Conservation (phyloP, 2,888 invertebrate species). For the Adineta ricciae region DNA sequence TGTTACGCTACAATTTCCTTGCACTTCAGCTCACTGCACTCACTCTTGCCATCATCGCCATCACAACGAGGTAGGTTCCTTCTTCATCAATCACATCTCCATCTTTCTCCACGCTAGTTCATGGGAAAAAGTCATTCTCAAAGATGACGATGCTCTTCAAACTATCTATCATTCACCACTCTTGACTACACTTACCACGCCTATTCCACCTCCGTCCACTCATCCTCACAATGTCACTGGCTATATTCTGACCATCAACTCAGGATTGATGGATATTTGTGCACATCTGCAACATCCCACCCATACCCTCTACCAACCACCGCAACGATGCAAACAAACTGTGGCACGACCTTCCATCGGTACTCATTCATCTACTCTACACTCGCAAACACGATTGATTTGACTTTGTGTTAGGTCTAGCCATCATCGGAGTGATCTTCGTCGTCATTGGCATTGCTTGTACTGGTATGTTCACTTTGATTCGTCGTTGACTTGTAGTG, state of each 20-base stretch:
- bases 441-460: not conserved
- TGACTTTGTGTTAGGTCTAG: too few species aligned
- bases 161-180: not conserved
- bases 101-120: not conserved
- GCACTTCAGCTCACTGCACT: too few species aligned
- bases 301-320: not conserved
- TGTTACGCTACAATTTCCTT: too few species aligned
- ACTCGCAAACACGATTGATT: too few species aligned
- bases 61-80: too few species aligned
- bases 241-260: not conserved
- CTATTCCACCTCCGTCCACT: not conserved
- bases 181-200: not conserved
- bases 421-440: not conserved
- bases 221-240: not conserved
- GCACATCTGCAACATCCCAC: not conserved
- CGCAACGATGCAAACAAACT: not conserved
- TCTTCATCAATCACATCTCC: not conserved
- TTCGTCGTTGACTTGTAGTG: not conserved
- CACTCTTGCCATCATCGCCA: too few species aligned
- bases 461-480: not conserved
- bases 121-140: not conserved
- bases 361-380: too few species aligned
- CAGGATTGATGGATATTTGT: not conserved
- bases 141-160: not conserved
- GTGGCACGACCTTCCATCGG: not conserved